Percentiles rank a stretch among this genome's conserved stretches.
These are phyloP conservation scores for Dimorphilus gyrociliatus DNA, from an alignment of 2,888 invertebrate species.

Conservation along the genomic window DNA sequence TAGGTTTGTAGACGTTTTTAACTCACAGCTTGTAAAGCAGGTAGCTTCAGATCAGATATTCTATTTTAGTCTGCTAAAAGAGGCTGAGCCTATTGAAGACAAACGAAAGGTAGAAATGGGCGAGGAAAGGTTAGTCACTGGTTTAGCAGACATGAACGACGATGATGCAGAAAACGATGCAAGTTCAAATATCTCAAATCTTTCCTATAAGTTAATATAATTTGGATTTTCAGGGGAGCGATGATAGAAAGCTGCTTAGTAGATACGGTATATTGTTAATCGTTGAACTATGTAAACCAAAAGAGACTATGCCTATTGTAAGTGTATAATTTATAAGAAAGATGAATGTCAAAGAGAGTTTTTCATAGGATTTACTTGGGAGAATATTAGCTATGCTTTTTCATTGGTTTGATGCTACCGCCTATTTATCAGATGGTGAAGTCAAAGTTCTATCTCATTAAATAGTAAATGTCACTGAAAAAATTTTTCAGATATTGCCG, in stretches of 20 bases:
- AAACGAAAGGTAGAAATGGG: constrained; percentile 35
- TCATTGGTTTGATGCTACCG: constrained; percentile 98
- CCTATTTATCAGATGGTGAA: constrained; percentile 78
- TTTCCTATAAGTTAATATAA: too few relatives aligned
- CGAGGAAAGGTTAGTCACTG: constrained; percentile 16
- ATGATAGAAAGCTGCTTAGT: constrained; percentile 31
- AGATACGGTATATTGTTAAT: constrained; percentile 88
- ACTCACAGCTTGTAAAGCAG: too few relatives aligned
- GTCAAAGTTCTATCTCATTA: neutral
- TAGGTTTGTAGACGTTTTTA: constrained; percentile 44
- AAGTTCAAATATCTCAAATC: too few relatives aligned
- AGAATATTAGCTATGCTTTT: constrained; percentile 85
- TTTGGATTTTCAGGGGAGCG: constrained; percentile 23
- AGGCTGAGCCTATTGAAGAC: constrained; percentile 46
- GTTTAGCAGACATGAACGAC: constrained; percentile 41
- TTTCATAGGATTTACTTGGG: constrained; percentile 49
- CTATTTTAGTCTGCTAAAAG: constrained; percentile 53
- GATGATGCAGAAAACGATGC: constrained; percentile 16
- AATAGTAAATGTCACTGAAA: neutral
- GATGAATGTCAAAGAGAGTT: neutral
- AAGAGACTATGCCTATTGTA: constrained; percentile 39
- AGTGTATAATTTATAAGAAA: constrained; percentile 8
- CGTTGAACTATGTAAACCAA: constrained; percentile 59
- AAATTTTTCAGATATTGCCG: constrained; percentile 42
- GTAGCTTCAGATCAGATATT: too few relatives aligned